Conservation (phyloP, 2,797 vertebrate genomes). For the Macropodus opercularis region DNA sequence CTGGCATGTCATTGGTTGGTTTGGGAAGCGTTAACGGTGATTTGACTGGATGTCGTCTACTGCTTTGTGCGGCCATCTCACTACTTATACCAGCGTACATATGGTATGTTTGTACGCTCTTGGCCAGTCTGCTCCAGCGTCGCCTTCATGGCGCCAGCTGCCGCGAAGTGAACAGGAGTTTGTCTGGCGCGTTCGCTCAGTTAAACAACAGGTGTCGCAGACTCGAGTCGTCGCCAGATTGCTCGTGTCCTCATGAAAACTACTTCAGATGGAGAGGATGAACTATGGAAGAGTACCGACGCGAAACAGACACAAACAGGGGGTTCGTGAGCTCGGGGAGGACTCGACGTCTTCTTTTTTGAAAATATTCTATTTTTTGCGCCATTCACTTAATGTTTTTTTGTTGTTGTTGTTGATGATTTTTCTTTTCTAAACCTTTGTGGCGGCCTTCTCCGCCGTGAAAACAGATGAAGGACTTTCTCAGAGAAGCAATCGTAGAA, state of each 20-base stretch:
- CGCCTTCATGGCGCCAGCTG: slow-evolving; percentile 10
- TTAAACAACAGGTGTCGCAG: slow-evolving; percentile 32
- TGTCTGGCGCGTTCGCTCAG: slow-evolving; percentile 34
- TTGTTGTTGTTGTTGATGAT: slow-evolving; percentile 41
- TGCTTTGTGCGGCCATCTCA: slow-evolving; percentile 68
- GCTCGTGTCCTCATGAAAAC: slow-evolving; percentile 40
- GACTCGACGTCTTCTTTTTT: slow-evolving; percentile 70
- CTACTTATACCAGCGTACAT: slow-evolving; percentile 60
- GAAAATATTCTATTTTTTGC: slow-evolving; percentile 77
- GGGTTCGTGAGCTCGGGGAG: slow-evolving; percentile 39
- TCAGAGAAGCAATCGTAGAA: slow-evolving; percentile 76
- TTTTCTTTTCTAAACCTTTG: slow-evolving; percentile 54
- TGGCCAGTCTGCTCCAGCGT: slow-evolving; percentile 45
- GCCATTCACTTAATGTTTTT: slow-evolving; percentile 70
- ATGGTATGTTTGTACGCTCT: slow-evolving; percentile 40
- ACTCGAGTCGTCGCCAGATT: slow-evolving; percentile 35
- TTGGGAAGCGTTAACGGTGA: slow-evolving; percentile 61
- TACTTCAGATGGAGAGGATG: slow-evolving; percentile 25
- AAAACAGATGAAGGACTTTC: slow-evolving; percentile 83
- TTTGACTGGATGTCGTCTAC: slow-evolving; percentile 69
- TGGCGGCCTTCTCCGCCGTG: slow-evolving; percentile 63
- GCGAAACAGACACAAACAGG: slow-evolving; percentile 55
- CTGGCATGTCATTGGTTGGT: slow-evolving; percentile 74
- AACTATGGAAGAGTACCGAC: slow-evolving; percentile 39
- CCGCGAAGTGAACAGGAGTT: slow-evolving; percentile 32